Evolutionary conservation across 1,140 invertebrate genomes (phyloP).

Genomic region (Drosophila quadrilineata): DNA sequence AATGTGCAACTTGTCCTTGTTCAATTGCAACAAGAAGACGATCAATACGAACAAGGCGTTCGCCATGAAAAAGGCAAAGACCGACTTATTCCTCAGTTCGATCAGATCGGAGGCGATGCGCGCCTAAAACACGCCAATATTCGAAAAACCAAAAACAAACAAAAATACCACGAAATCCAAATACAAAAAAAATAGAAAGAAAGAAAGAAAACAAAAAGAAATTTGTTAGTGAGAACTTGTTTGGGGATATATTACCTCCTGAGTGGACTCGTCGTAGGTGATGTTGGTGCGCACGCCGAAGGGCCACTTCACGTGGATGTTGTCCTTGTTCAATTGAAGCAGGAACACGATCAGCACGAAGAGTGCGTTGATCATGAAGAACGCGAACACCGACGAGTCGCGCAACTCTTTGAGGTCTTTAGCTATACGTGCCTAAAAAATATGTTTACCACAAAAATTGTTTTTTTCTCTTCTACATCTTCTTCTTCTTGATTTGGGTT

Average conservation of each 20-base stretch:
- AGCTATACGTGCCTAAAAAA: conserved; percentile 91
- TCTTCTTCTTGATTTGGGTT: no score
- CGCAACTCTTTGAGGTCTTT: conserved; percentile 95
- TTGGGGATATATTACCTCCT: conserved; percentile 88
- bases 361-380: conserved; percentile 98
- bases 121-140: conserved; percentile 85
- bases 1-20: conserved; percentile 97
- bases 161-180: background rate
- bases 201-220: conserved; percentile 46
- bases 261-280: conserved; percentile 91
- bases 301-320: conserved; percentile 95
- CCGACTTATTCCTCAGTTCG: conserved; percentile 96
- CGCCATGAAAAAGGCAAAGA: conserved; percentile 99
- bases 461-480: no score
- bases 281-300: conserved; percentile 96
- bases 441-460: conserved; percentile 18
- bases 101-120: conserved; percentile 93
- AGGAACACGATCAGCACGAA: conserved; percentile 99
- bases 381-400: conserved; percentile 96
- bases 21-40: conserved; percentile 98
- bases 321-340: conserved; percentile 97
- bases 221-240: conserved; percentile 68
- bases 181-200: conserved; percentile 36
- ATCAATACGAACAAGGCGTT: conserved; percentile 99
- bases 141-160: conserved; percentile 8